These are phyloP conservation scores for Megaceryle alcyon DNA, from an alignment of 2,797 vertebrate genomes.

Conservation along the genomic window DNA sequence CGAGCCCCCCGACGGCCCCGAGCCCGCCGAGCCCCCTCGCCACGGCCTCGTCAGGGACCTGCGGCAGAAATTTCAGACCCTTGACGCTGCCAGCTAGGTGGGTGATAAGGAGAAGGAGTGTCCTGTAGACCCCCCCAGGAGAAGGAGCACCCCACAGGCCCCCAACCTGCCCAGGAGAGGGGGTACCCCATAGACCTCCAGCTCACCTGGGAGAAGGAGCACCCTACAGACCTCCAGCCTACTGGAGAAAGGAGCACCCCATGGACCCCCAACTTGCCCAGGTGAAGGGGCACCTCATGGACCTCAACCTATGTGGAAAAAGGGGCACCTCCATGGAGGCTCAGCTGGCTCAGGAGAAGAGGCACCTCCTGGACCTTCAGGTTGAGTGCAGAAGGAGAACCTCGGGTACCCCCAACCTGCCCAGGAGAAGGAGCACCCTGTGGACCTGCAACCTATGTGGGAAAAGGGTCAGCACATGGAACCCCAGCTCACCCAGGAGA, in stretches of 20 bases:
- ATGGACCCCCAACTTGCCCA: too few relatives aligned
- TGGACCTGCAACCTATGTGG: neutral
- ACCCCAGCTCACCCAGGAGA: neutral
- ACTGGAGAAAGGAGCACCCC: neutral
- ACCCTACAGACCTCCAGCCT: neutral
- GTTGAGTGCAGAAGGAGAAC: too few relatives aligned
- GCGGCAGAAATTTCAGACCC: constrained; percentile 91
- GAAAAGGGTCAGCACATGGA: neutral
- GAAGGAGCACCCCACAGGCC: neutral
- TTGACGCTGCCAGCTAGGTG: constrained; percentile 79
- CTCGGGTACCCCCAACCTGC: neutral
- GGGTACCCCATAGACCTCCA: neutral
- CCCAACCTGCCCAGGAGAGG: too few relatives aligned
- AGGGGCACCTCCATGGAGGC: neutral
- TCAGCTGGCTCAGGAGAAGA: neutral
- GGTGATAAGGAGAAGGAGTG: neutral
- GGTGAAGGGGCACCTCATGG: neutral
- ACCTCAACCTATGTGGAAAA: neutral
- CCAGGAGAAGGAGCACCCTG: neutral
- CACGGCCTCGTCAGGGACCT: constrained; percentile 89
- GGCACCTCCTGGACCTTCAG: neutral
- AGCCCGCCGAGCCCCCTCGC: constrained; percentile 64
- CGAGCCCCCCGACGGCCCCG: neutral
- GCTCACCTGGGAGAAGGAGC: accelerated
- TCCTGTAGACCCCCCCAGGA: neutral